phyloP scores from a whole-genome alignment of 2,113 vertebrate genomes.

The Crotalus horridus region DNA sequence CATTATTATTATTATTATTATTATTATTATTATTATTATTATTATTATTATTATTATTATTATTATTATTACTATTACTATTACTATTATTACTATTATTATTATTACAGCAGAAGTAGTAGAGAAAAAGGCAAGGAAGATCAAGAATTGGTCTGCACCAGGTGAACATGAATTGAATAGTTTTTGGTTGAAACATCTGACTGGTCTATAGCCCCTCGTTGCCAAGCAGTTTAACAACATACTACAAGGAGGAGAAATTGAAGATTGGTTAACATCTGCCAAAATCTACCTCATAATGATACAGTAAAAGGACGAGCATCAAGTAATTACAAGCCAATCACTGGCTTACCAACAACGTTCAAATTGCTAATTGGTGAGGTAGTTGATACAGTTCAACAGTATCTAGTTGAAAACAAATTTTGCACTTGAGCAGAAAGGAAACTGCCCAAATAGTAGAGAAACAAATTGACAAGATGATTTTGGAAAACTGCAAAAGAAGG shows the following conservation, averaged over 20 bases:
- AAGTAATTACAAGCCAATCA: background rate
- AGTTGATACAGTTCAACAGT: background rate
- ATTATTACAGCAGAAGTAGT: background rate
- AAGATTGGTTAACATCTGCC: background rate
- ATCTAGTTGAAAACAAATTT: background rate
- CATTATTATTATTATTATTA: rapidly evolving
- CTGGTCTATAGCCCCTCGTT: background rate
- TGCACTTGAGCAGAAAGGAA: background rate
- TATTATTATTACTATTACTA: too few species aligned
- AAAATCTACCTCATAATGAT: background rate
- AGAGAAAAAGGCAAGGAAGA: background rate
- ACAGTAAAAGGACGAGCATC: background rate
- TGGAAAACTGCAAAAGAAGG: background rate
- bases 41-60: too few species aligned
- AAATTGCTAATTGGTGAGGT: background rate
- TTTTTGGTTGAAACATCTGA: background rate
- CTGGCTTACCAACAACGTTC: background rate
- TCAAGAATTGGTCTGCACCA: background rate
- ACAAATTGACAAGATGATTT: background rate
- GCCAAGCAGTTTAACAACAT: background rate
- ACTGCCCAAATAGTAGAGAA: background rate
- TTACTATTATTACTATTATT: too few species aligned
- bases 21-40: too few species aligned
- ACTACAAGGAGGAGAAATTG: background rate
- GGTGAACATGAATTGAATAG: background rate